Conservation (phyloP, 2,797 vertebrate species). For the Pristis pectinata region DNA sequence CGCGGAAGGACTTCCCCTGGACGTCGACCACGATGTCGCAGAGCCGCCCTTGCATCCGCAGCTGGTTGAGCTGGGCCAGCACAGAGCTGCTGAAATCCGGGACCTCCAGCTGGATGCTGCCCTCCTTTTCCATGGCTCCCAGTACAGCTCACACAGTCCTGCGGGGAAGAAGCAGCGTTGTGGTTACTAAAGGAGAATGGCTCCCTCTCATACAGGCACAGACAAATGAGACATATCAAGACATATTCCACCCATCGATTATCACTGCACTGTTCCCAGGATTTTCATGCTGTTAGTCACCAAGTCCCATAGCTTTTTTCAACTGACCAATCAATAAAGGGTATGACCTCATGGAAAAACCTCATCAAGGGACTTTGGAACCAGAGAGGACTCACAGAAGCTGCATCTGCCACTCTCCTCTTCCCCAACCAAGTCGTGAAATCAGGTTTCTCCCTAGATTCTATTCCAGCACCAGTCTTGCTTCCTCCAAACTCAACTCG, state of each 20-base stretch:
- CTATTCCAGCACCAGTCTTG: too few relatives aligned
- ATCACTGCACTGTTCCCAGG: neutral
- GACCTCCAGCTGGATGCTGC: constrained; percentile 92
- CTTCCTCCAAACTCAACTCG: too few relatives aligned
- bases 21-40: constrained; percentile 96
- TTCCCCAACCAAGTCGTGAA: too few relatives aligned
- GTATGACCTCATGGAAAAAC: too few relatives aligned
- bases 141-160: constrained; percentile 49
- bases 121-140: constrained; percentile 81
- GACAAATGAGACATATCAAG: neutral
- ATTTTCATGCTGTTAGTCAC: neutral
- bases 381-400: neutral
- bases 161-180: constrained; percentile 40
- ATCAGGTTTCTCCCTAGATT: too few relatives aligned
- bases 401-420: too few relatives aligned
- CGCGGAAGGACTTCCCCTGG: constrained; percentile 89
- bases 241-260: neutral
- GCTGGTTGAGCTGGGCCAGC: constrained; percentile 87
- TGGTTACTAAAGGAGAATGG: neutral
- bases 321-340: too few relatives aligned
- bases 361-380: neutral
- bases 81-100: constrained; percentile 98
- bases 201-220: too few relatives aligned
- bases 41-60: constrained; percentile 89
- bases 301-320: neutral